These are phyloP conservation scores for Mionectes macconnelli DNA, from an alignment of 2,113 vertebrate species.

Conservation along the genomic window DNA sequence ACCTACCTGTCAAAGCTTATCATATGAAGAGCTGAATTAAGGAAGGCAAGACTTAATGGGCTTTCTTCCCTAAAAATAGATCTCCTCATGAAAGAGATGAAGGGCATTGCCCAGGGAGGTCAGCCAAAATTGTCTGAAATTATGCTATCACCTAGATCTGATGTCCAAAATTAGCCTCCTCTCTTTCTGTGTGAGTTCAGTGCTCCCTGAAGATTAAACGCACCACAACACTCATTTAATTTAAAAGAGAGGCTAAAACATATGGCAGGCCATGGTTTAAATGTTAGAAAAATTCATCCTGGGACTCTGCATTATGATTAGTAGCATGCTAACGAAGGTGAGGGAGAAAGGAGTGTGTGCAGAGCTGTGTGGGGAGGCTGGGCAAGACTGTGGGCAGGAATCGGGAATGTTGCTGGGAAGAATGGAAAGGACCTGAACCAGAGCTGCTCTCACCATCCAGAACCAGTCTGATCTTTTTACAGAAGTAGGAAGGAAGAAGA, in stretches of 20 bases:
- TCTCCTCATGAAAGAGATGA: constrained; percentile 15
- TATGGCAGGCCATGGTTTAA: background rate
- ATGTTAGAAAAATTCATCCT: background rate
- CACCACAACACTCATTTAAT: constrained; percentile 10
- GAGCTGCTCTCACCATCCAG: background rate
- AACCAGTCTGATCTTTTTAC: background rate
- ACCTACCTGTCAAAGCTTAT: constrained; percentile 27
- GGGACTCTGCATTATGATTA: background rate
- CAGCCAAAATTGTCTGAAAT: constrained; percentile 36
- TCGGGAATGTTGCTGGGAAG: background rate
- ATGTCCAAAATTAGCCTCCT: constrained; percentile 44
- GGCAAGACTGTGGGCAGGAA: background rate
- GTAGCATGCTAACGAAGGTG: background rate
- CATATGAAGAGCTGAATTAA: constrained; percentile 7
- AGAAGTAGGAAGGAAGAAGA: constrained; percentile 31
- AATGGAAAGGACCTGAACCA: background rate
- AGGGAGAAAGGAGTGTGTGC: background rate
- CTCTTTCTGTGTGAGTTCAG: background rate
- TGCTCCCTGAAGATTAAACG: constrained; percentile 35
- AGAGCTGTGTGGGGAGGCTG: background rate
- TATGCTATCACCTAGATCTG: constrained; percentile 9
- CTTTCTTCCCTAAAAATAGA: constrained; percentile 54
- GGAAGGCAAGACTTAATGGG: background rate
- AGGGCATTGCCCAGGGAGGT: constrained; percentile 47
- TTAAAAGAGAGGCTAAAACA: constrained; percentile 17